Conservation (phyloP, 2,113 vertebrate species). For the Oriolus oriolus region DNA sequence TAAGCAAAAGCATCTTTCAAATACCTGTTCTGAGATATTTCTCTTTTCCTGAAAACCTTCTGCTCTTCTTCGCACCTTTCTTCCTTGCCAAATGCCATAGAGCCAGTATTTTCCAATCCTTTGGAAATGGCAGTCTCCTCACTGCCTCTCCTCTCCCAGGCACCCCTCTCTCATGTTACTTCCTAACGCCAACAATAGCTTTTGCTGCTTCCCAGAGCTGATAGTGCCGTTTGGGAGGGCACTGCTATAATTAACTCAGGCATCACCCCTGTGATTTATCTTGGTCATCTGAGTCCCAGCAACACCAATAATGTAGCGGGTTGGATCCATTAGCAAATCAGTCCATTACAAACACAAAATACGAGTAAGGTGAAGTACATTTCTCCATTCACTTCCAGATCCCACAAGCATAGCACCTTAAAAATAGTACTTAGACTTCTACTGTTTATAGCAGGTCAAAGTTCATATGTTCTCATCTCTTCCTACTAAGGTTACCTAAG, state of each 20-base stretch:
- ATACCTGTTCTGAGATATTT: not conserved
- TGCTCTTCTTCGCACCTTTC: not conserved
- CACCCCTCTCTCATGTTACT: not conserved
- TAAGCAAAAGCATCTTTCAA: not conserved
- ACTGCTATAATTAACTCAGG: slow-evolving; percentile 21
- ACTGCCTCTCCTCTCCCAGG: not conserved
- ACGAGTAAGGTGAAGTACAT: not conserved
- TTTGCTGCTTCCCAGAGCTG: not conserved
- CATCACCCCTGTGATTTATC: not conserved
- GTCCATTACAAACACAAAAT: not conserved
- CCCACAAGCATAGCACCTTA: not conserved
- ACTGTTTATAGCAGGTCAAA: not conserved
- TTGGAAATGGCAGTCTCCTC: not conserved
- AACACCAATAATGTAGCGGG: not conserved
- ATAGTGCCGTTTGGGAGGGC: not conserved
- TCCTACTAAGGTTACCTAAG: not conserved
- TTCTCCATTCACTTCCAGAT: not conserved
- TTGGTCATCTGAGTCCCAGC: not conserved
- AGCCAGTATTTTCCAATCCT: not conserved
- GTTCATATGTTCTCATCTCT: not conserved
- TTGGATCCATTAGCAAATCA: not conserved
- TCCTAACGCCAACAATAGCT: not conserved
- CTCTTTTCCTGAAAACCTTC: not conserved
- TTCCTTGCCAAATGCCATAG: not conserved
- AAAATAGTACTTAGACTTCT: not conserved